Percentiles rank a stretch among this genome's conserved stretches.
phyloP scores from a whole-genome alignment of 1,140 invertebrate species.

The Drosophila nasuta region DNA sequence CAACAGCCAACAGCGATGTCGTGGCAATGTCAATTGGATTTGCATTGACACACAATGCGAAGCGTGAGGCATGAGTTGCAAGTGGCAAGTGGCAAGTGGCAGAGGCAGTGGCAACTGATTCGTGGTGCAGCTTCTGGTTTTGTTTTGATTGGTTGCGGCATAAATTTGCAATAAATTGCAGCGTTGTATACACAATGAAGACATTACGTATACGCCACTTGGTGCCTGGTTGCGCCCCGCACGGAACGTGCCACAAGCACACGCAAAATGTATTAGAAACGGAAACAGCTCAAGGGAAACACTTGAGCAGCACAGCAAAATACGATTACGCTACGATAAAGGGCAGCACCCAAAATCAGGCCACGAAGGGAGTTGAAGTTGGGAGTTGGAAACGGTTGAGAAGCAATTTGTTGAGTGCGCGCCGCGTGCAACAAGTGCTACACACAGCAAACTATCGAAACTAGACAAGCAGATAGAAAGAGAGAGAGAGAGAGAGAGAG shows the following conservation, averaged over 20 bases:
- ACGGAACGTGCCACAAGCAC: slow-evolving; percentile 51
- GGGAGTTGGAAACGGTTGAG: neutral
- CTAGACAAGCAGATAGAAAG: slow-evolving; percentile 47
- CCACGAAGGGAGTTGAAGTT: neutral
- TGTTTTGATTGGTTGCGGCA: slow-evolving; percentile 54
- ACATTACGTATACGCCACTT: slow-evolving; percentile 76
- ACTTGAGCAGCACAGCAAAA: slow-evolving; percentile 68
- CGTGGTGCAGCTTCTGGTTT: slow-evolving; percentile 40
- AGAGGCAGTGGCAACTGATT: slow-evolving; percentile 4
- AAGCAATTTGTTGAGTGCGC: slow-evolving; percentile 73
- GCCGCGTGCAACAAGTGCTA: slow-evolving; percentile 66
- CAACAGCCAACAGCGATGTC: neutral
- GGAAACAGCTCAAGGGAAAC: slow-evolving; percentile 78
- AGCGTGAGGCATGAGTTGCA: neutral
- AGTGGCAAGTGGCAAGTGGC: neutral
- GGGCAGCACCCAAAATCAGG: slow-evolving; percentile 51
- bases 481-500: neutral
- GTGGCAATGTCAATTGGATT: slow-evolving; percentile 47
- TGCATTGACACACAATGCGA: slow-evolving; percentile 24
- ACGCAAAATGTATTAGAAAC: slow-evolving; percentile 77
- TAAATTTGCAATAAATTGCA: slow-evolving; percentile 71
- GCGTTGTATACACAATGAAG: slow-evolving; percentile 63
- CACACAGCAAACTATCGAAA: slow-evolving; percentile 66
- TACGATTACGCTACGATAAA: slow-evolving; percentile 75
- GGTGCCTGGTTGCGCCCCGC: slow-evolving; percentile 18